A percentile compares a stretch with the other conserved stretches of the same genome.
Conservation (phyloP, 2,797 vertebrate genomes). For the Spinus pinus region DNA sequence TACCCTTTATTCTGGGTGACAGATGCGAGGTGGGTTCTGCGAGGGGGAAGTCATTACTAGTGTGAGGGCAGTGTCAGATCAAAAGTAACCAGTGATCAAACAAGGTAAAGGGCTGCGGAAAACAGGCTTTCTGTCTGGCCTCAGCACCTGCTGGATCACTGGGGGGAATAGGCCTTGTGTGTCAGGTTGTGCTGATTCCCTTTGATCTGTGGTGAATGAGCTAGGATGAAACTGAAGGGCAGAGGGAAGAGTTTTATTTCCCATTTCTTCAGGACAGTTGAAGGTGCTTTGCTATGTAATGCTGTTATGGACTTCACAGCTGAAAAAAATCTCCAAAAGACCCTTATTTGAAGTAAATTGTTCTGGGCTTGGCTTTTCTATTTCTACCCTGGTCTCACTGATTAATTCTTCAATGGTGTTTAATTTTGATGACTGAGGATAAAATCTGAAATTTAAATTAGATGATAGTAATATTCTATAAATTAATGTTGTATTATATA, state of each 20-base stretch:
- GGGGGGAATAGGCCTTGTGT: slow-evolving; percentile 71
- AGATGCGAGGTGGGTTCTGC: slow-evolving; percentile 83
- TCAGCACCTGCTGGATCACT: slow-evolving; percentile 78
- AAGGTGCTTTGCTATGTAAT: slow-evolving; percentile 25
- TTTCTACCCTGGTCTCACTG: background rate
- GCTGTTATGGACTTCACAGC: background rate
- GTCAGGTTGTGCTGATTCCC: slow-evolving; percentile 72
- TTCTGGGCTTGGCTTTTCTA: background rate
- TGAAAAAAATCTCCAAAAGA: background rate
- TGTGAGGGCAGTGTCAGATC: slow-evolving; percentile 82
- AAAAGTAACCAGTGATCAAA: slow-evolving; percentile 84
- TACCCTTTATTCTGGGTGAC: slow-evolving; percentile 89
- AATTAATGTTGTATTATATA: no score
- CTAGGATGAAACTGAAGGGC: slow-evolving; percentile 60
- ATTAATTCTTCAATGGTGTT: background rate
- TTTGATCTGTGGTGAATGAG: slow-evolving; percentile 78
- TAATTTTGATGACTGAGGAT: background rate
- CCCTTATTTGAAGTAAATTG: background rate
- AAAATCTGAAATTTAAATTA: background rate
- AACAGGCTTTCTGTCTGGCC: slow-evolving; percentile 78
- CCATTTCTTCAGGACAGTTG: slow-evolving; percentile 49
- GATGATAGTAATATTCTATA: background rate
- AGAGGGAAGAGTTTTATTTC: slow-evolving; percentile 70
- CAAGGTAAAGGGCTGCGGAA: slow-evolving; percentile 78
- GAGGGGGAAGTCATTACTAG: slow-evolving; percentile 80